Evolutionary conservation across 2,888 invertebrate species (phyloP).

Genomic region (Zaprionus lineosus): DNA sequence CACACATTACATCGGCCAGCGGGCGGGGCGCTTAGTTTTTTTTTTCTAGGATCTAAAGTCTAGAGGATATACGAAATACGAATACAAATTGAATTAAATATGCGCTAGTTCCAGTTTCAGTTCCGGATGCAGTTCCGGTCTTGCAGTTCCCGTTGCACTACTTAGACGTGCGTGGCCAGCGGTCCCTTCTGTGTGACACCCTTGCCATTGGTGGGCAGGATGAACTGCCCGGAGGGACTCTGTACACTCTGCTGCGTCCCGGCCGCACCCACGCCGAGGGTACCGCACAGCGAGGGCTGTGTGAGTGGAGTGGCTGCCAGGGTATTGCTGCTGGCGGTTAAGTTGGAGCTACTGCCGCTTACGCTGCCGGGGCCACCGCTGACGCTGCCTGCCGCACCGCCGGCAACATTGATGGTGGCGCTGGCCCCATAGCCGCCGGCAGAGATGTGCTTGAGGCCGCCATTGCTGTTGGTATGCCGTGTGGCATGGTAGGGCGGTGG

Average conservation of each 20-base stretch:
- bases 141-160: slow-evolving; percentile 2
- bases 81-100: slow-evolving; percentile 53
- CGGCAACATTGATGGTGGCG: slow-evolving; percentile 19
- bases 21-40: slow-evolving; percentile 23
- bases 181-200: slow-evolving; percentile 82
- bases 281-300: slow-evolving; percentile 84
- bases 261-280: slow-evolving; percentile 65
- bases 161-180: slow-evolving; percentile 86
- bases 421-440: slow-evolving; percentile 30
- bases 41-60: slow-evolving; percentile 44
- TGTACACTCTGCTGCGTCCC: slow-evolving; percentile 87
- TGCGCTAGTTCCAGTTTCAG: slow-evolving; percentile 16
- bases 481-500: slow-evolving; percentile 88
- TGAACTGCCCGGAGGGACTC: slow-evolving; percentile 83
- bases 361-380: slow-evolving; percentile 83
- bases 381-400: slow-evolving; percentile 80
- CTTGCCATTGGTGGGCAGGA: slow-evolving; percentile 83
- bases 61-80: slow-evolving; percentile 42
- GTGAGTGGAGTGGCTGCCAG: slow-evolving; percentile 79
- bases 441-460: slow-evolving; percentile 69
- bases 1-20: slow-evolving; percentile 38
- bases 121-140: background rate
- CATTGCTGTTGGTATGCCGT: slow-evolving; percentile 75
- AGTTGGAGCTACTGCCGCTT: slow-evolving; percentile 85
- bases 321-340: slow-evolving; percentile 81